Evolutionary conservation across 2,797 vertebrate genomes (phyloP), one percentile per base, ranked within the genome.

Genomic region (Babyrousa celebensis): DNA sequence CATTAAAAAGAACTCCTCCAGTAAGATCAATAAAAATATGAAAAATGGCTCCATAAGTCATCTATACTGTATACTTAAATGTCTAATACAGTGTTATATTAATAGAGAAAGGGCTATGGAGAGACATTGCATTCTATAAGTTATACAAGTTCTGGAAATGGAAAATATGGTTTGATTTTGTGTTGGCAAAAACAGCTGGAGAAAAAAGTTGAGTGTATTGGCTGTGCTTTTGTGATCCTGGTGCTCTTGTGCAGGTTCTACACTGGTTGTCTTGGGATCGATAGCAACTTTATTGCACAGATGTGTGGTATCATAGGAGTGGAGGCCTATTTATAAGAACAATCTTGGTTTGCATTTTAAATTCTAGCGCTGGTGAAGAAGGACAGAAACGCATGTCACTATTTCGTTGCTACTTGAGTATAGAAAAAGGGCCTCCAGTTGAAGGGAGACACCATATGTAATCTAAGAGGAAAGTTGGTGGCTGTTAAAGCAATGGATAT

Each of bases 141-240:
- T 88, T 23, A 29, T 56, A 70, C 32, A 18, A 1, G 48, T 95
- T 78, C 56, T 54, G 10, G 16, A 92, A 84, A 92, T 62, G 58
- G 58, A 88, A 92, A 89, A 32, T 43, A n/a, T 71, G 27, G 20
- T 70, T 89, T 84, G 58, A 72, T 63, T 75, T 74, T 87, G 23
- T 74, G 18, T 32, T 87, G 56, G 32, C 36, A 68, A 74, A 94
- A 83, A 85, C 36, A 70, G 20, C 32, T 84, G 36, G n/a, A 5
- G 62, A 48, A 40, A 72, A 87, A 87, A 25, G 40, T 6, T 48
- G 52, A 75, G 21, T 56, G 63, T 67, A 29, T 75, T 56, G 12
- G 18, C 77, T 83, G 8, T 56, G 18, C 18, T 87, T 52, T 74
- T 75, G 27, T 70, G 52, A 83, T 21, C 12, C 54, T 54, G 43